Conservation (phyloP, 1,140 invertebrate genomes). For the Drosophila kepulauana region DNA sequence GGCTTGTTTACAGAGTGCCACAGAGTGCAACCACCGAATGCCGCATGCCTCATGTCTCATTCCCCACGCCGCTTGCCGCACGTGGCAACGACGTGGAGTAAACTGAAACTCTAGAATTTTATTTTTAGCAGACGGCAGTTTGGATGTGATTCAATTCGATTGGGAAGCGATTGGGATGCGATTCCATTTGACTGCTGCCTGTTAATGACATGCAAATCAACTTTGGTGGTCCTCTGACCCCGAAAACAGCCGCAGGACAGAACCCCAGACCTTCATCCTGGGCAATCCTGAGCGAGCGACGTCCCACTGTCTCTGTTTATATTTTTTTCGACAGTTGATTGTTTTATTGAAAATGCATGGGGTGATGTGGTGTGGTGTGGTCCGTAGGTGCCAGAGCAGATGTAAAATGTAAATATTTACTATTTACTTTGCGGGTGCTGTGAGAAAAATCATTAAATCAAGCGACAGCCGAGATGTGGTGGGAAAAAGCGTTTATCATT, state of each 20-base stretch:
- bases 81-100: neutral
- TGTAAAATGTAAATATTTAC: conserved; percentile 67
- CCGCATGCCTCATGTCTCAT: conserved; percentile 16
- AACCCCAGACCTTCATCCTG: conserved; percentile 2
- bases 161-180: conserved; percentile 43
- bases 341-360: conserved; percentile 71
- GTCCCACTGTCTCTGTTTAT: conserved; percentile 32
- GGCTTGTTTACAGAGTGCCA: conserved; percentile 64
- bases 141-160: conserved; percentile 31
- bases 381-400: conserved; percentile 33
- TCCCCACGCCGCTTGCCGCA: neutral
- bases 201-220: conserved; percentile 81
- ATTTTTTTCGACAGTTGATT: conserved; percentile 69
- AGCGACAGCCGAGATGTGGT: neutral
- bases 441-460: conserved; percentile 74
- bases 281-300: conserved; percentile 3
- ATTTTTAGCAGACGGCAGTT: conserved; percentile 65
- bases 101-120: conserved; percentile 29
- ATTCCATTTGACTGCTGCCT: conserved; percentile 50
- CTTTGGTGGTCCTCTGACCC: conserved; percentile 62
- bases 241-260: conserved; percentile 22
- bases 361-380: neutral
- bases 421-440: conserved; percentile 53
- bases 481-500: conserved; percentile 33
- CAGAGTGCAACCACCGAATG: conserved; percentile 9